Percentiles rank a stretch among this genome's conserved stretches.
These are phyloP conservation scores for Himalopsyche kuldschensis DNA, from an alignment of 2,888 invertebrate species.

Conservation along the genomic window DNA sequence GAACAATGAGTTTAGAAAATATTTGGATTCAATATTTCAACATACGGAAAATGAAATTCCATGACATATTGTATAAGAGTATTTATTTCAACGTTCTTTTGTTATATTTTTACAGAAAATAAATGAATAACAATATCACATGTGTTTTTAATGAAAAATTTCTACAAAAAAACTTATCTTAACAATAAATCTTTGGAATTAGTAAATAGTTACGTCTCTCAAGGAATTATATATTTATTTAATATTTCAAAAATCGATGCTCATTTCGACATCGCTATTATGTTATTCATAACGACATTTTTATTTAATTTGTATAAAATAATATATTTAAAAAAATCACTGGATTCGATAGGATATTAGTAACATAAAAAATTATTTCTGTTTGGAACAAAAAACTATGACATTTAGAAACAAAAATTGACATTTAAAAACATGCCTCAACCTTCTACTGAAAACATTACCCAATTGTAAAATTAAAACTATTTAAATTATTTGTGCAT, in stretches of 20 bases:
- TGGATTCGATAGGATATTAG: neutral
- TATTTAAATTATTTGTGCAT: too few species aligned
- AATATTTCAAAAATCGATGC: neutral
- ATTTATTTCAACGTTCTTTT: neutral
- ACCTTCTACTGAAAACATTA: too few species aligned
- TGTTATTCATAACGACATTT: neutral
- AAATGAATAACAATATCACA: conserved; percentile 15
- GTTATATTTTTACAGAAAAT: neutral
- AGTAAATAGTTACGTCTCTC: conserved; percentile 2
- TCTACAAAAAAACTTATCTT: neutral
- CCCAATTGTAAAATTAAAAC: too few species aligned
- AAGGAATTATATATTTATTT: neutral
- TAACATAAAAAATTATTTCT: neutral
- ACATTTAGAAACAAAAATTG: neutral
- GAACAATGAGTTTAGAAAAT: conserved; percentile 12
- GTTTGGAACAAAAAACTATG: neutral
- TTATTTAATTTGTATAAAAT: neutral
- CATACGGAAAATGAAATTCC: neutral
- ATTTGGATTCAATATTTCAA: conserved; percentile 6
- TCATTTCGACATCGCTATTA: neutral
- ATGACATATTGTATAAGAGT: neutral
- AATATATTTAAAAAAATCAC: neutral
- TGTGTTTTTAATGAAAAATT: neutral
- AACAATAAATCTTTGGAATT: conserved; percentile 21
- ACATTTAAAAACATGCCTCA: neutral